A percentile compares a stretch with the other conserved stretches of the same genome.
Evolutionary conservation across 2,888 invertebrate species (phyloP).

Genomic region (Carabus problematicus): DNA sequence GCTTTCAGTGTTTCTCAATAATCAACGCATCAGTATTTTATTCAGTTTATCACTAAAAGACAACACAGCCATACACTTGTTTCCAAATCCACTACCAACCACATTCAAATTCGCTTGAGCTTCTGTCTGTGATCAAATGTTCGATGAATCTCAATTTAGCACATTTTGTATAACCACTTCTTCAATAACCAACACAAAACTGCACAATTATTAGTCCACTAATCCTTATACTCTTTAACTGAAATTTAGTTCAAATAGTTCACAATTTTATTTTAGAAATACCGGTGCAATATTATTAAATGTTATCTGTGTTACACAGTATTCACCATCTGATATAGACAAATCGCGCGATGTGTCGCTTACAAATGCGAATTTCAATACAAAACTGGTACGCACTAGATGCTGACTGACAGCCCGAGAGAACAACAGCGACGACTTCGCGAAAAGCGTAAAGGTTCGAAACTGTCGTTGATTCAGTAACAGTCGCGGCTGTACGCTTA

Average conservation of each 20-base stretch:
- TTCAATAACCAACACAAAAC: too few species aligned
- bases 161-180: too few species aligned
- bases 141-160: too few species aligned
- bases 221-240: too few species aligned
- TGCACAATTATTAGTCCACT: too few species aligned
- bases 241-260: background rate
- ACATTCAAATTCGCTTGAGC: too few species aligned
- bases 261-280: conserved; percentile 2
- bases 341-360: background rate
- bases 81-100: background rate
- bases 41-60: conserved; percentile 3
- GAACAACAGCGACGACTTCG: conserved; percentile 23
- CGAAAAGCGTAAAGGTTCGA: conserved; percentile 35
- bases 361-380: background rate
- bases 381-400: conserved; percentile 17
- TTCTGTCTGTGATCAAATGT: too few species aligned
- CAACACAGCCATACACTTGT: background rate
- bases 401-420: conserved; percentile 11
- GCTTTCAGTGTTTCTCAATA: background rate
- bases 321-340: background rate
- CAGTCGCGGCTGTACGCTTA: conserved; percentile 20
- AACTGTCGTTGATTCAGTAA: conserved; percentile 39
- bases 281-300: background rate
- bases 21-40: background rate
- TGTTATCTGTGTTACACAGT: background rate